Evolutionary conservation across 2,797 vertebrate species (phyloP), one percentile per base, ranked within the genome.

Genomic region (Megalops cyprinoides): DNA sequence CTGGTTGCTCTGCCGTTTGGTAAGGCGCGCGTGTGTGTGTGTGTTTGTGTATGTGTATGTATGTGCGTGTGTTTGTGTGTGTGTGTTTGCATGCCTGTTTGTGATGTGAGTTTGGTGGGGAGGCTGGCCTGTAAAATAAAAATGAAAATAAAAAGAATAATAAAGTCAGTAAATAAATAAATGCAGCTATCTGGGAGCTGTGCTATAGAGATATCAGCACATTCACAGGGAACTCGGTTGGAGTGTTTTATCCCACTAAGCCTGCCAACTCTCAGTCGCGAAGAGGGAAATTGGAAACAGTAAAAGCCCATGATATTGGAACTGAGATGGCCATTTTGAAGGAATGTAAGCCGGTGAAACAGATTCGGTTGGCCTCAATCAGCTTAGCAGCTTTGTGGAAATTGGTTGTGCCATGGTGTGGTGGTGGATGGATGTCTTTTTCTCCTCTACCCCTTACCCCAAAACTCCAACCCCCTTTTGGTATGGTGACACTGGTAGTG

Each of bases 261-360:
- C 92, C 89, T 92, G 91, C 94, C 92, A 93, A 92, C 92, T 92
- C 93, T 93, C 92, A 92, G 91, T 90, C 89, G 88, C 90, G 93
- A 92, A 92, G 92, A 91, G 91, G 92, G 92, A 91, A 94, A 93
- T 92, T 90, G 91, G 91, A 91, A 92, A 93, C 91, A 91, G 93
- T 94, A 94, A 93, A 95, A 92, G 91, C 92, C 92, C 84, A 91
- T 94, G 93, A 94, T 95, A 95, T 94, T 94, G 93, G 94, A 94
- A 94, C 92, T 93, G 94, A 95, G 94, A 95, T 95, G 94, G 91
- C 92, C 92, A 94, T 95, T 95, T 94, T 94, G 93, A 95, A 93
- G 93, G 91, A 94, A 94, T 94, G 92, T 95, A 94, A 94, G 94
- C 94, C 92, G 92, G 92, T 94, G 92, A 93, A 94, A 93, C 93